Percentiles rank a stretch among this genome's conserved stretches.
Conservation (phyloP, 1,140 invertebrate species). For the Bombus balteatus region DNA sequence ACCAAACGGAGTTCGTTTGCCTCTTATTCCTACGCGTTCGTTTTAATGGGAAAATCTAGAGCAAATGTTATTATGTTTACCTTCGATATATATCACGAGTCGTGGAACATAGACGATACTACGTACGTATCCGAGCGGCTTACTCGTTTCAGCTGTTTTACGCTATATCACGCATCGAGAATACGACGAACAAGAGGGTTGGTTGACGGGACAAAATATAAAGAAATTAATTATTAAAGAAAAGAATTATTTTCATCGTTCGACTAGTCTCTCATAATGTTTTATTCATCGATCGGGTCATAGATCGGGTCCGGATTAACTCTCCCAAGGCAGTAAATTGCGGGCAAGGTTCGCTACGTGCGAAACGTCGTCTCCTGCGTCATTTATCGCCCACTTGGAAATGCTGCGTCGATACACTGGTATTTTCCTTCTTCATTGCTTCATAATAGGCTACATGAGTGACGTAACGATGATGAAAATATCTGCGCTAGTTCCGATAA, state of each 20-base stretch:
- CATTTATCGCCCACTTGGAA: slow-evolving; percentile 39
- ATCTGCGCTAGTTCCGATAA: slow-evolving; percentile 37
- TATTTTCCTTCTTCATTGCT: slow-evolving; percentile 18
- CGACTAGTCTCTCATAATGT: slow-evolving; percentile 46
- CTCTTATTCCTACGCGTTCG: neutral
- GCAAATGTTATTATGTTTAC: slow-evolving; percentile 22
- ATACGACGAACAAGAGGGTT: neutral
- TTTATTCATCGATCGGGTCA: slow-evolving; percentile 67
- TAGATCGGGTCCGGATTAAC: slow-evolving; percentile 57
- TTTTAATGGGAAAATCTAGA: slow-evolving; percentile 20
- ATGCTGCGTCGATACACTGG: slow-evolving; percentile 26
- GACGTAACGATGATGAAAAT: slow-evolving; percentile 51
- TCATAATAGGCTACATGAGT: slow-evolving; percentile 21
- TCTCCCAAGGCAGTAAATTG: slow-evolving; percentile 54
- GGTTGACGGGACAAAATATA: no score
- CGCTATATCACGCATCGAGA: no score
- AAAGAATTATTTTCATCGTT: slow-evolving; percentile 22
- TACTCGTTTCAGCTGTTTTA: neutral
- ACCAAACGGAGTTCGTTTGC: neutral
- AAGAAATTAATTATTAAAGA: neutral
- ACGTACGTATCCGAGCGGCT: no score
- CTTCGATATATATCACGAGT: neutral
- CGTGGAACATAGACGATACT: neutral
- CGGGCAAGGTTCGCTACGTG: slow-evolving; percentile 15
- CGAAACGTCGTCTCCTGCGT: slow-evolving; percentile 2